Conservation (phyloP, 2,113 vertebrate species). For the Turnix velox region DNA sequence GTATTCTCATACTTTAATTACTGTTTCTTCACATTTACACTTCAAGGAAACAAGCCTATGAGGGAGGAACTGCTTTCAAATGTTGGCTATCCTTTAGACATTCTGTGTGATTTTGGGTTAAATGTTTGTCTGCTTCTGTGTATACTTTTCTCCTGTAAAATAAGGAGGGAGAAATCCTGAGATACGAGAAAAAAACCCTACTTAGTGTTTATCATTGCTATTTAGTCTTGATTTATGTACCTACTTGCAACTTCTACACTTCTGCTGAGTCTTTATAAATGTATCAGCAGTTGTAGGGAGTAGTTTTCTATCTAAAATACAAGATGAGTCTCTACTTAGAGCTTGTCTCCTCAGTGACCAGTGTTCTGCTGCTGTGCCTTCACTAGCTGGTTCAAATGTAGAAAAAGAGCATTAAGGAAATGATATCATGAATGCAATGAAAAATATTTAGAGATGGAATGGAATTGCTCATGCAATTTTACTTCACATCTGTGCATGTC, state of each 20-base stretch:
- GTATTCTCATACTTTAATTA: neutral
- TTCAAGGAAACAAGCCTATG: neutral
- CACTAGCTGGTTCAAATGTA: neutral
- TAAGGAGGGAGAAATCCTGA: neutral
- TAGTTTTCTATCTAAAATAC: neutral
- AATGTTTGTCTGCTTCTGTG: neutral
- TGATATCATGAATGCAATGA: neutral
- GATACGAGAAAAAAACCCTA: neutral
- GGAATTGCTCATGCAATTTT: neutral
- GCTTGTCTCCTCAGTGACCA: neutral
- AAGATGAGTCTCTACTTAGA: neutral
- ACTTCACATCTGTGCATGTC: neutral
- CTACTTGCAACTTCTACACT: neutral
- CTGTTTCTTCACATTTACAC: neutral
- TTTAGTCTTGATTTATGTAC: neutral
- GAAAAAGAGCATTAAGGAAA: neutral
- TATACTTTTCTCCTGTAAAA: neutral
- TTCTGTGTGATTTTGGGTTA: neutral
- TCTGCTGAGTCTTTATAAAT: neutral
- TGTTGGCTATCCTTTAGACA: neutral
- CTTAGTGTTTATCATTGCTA: neutral
- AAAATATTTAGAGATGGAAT: neutral
- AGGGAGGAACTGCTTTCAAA: neutral
- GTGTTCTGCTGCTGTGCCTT: rapidly evolving
- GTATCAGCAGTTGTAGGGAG: neutral